phyloP scores from a whole-genome alignment of 1,140 invertebrate genomes.

The Aphaenogaster ashmeadi region DNA sequence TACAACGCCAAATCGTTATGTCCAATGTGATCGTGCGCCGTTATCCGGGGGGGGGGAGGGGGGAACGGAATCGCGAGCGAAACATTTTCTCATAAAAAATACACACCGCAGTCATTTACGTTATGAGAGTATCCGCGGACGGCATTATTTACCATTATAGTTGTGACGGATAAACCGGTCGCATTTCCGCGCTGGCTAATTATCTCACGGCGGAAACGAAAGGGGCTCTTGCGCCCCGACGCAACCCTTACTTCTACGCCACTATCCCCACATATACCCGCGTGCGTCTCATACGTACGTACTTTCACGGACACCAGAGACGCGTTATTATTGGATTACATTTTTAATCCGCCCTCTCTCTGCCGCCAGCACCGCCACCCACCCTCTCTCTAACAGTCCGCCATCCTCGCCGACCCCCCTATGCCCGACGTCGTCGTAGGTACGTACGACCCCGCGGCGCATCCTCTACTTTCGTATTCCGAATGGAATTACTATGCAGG shows the following conservation, averaged over 20 bases:
- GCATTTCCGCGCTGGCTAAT: constrained; percentile 69
- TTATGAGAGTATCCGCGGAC: constrained; percentile 45
- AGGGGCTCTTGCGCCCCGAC: constrained; percentile 57
- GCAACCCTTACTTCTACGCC: constrained; percentile 75
- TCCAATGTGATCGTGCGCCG: not conserved
- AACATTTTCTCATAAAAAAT: constrained; percentile 28
- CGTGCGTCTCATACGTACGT: constrained; percentile 79
- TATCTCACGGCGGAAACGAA: constrained; percentile 66
- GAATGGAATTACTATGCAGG: constrained; percentile 87
- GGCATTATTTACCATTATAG: constrained; percentile 63
- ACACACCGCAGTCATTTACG: constrained; percentile 43
- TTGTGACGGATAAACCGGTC: constrained; percentile 63
- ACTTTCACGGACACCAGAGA: constrained; percentile 86
- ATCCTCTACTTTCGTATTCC: constrained; percentile 86
- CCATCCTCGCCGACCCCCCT: constrained; percentile 65
- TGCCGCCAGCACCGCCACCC: constrained; percentile 70
- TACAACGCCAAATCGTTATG: not conserved
- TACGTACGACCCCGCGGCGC: constrained; percentile 76
- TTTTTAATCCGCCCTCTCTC: constrained; percentile 87
- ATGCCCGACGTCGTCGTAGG: constrained; percentile 76
- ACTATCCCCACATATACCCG: constrained; percentile 70
- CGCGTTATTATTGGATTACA: constrained; percentile 88
- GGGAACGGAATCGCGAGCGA: not conserved
- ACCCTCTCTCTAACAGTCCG: constrained; percentile 62
- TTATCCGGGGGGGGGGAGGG: too few relatives aligned